Base-by-base conservation (phyloP, 2,797 vertebrate genomes). In the Gadopsis marmoratus region DNA sequence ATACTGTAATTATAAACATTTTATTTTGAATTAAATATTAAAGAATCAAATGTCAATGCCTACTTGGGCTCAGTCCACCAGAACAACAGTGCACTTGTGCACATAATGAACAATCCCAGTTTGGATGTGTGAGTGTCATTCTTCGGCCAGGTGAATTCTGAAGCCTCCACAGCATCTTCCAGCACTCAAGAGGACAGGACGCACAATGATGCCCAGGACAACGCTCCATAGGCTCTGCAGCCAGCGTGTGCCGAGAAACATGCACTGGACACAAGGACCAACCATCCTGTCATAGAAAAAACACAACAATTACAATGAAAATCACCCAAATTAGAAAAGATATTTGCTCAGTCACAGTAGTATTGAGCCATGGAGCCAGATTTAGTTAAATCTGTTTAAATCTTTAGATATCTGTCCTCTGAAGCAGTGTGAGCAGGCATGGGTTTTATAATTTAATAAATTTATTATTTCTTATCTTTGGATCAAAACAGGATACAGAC, bases 211-310 rank as follows among this genome's bases (percentile, higher is more conserved):
- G 4, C 85, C 87, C 88, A 96, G 71, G 23, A 94, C 61, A 3
- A 94, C 77, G 74, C 23, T 88, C 95, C 95, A 96, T 0, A 95
- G 73, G 17, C 71, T 89, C 89, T 94, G 90, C 37, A 96, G 79
- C 93, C 94, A 96, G 41, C 65, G 64, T 4, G 89, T 93, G 66
- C 93, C 93, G 11, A 95, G 83, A 3, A 84, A 70, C 59, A 91
- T 5, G 31, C 90, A 93, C 59, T 91, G 91, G 69, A 94, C 55
- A 58, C 92, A 95, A 1, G 95, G 96, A 33, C 90, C 66, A 2
- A 96, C 82, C 72, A 95, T 88, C 95, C 95, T 96, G 88, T 69
- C 11, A 76, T 0, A 59, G 50, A 62, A 5, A 76, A 82, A 56
- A 87, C 29, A 74, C 8, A 73, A 23, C 19, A 8, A 68, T 50